These are phyloP conservation scores for Gallinago stenura DNA, from an alignment of 2,797 vertebrate genomes.

Conservation along the genomic window DNA sequence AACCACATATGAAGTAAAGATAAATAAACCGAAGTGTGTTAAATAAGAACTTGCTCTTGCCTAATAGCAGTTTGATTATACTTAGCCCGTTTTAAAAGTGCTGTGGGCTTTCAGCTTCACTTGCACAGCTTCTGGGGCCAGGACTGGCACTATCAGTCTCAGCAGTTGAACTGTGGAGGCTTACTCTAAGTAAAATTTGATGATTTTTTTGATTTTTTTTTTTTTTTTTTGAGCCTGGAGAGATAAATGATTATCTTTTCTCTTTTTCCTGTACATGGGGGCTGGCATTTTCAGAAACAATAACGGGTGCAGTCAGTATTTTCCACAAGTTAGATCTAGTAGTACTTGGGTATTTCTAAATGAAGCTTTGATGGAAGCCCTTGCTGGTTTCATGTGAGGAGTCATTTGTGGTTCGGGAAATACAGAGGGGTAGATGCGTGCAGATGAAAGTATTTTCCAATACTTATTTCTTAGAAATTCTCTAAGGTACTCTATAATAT, in stretches of 20 bases:
- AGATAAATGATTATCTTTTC: background rate
- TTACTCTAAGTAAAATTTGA: background rate
- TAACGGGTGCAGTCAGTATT: background rate
- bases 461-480: background rate
- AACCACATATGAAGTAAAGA: background rate
- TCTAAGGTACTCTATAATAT: background rate
- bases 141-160: background rate
- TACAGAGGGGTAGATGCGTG: background rate
- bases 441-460: background rate
- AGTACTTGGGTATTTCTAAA: background rate
- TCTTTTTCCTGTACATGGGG: background rate
- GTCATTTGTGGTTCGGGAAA: background rate
- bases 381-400: background rate
- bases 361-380: background rate
- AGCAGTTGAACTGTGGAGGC: background rate
- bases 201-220: background rate
- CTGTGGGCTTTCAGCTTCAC: background rate
- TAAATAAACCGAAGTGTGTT: background rate
- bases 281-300: background rate
- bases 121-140: background rate
- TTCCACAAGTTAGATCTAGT: background rate
- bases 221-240: background rate
- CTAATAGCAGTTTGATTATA: background rate
- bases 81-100: background rate
- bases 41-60: background rate